Percentiles rank a stretch among this genome's conserved stretches.
These are phyloP conservation scores for Hyppa rectilinea DNA, from an alignment of 2,888 invertebrate species.

Conservation along the genomic window DNA sequence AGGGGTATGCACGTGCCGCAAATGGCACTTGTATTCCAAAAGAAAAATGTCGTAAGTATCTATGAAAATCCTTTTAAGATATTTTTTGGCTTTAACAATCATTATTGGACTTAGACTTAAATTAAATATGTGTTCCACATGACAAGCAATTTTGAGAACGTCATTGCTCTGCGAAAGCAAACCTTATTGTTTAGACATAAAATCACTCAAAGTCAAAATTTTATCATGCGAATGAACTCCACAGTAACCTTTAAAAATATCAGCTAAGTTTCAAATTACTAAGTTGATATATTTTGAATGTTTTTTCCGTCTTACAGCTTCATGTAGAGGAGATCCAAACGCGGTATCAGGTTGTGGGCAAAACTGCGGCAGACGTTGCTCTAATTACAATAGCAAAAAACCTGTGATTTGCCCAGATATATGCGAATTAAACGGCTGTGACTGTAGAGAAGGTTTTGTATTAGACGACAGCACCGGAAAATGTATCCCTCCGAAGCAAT, in stretches of 20 bases:
- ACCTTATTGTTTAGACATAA: background rate
- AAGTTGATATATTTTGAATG: background rate
- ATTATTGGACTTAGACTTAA: too few relatives aligned
- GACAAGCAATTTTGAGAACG: background rate
- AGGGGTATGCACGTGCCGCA: constrained; percentile 56
- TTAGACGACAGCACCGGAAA: constrained; percentile 55
- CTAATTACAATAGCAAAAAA: constrained; percentile 31
- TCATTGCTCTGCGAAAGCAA: background rate
- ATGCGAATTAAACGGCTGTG: constrained; percentile 64
- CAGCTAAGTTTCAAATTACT: background rate
- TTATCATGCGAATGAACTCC: background rate
- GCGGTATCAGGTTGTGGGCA: constrained; percentile 65
- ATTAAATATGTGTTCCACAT: too few relatives aligned
- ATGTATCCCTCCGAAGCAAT: constrained; percentile 37
- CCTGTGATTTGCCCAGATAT: constrained; percentile 43
- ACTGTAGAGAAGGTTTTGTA: constrained; percentile 64
- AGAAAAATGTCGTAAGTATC: constrained; percentile 59
- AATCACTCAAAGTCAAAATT: background rate
- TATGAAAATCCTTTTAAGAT: background rate
- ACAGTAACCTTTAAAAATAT: background rate
- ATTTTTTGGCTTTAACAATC: background rate
- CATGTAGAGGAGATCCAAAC: constrained; percentile 65
- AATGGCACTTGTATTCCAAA: constrained; percentile 68
- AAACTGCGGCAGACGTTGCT: constrained; percentile 57
- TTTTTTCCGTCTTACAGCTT: constrained; percentile 47